phyloP scores from a whole-genome alignment of 2,113 vertebrate genomes.

The Leuciscus idus region DNA sequence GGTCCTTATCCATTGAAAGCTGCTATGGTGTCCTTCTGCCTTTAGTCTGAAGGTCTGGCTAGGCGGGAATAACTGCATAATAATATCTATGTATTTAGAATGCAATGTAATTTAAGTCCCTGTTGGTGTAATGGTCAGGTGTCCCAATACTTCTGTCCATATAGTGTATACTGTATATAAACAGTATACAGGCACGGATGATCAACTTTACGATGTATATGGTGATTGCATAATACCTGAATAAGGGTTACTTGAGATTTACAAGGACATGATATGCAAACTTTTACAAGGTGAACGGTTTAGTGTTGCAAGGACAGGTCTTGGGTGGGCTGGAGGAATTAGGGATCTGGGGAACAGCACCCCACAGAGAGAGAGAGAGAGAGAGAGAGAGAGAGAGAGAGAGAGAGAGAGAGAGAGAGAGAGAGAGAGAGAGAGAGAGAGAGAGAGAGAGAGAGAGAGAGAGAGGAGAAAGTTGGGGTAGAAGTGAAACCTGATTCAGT shows the following conservation, averaged over 20 bases:
- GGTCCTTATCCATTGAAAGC: no score
- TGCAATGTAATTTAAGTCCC: no score
- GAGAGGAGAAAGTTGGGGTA: not conserved
- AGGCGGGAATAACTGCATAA: no score
- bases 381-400: not conserved
- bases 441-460: not conserved
- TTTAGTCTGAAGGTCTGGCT: no score
- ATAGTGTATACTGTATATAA: no score
- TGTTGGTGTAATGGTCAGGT: no score
- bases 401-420: not conserved
- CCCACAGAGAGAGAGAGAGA: not conserved
- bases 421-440: not conserved
- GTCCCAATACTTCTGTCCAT: no score
- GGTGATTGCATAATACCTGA: not conserved
- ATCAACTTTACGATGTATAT: not conserved
- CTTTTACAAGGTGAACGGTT: not conserved
- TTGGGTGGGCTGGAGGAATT: not conserved
- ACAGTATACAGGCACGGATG: not conserved
- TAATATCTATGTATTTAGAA: no score
- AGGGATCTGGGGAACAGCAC: not conserved
- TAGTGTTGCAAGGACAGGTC: not conserved
- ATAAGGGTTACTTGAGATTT: not conserved
- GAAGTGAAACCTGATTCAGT: constrained; percentile 10
- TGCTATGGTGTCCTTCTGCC: no score
- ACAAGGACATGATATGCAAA: not conserved